Base-by-base conservation (phyloP, 2,797 vertebrate genomes). In the Meda fulgida region DNA sequence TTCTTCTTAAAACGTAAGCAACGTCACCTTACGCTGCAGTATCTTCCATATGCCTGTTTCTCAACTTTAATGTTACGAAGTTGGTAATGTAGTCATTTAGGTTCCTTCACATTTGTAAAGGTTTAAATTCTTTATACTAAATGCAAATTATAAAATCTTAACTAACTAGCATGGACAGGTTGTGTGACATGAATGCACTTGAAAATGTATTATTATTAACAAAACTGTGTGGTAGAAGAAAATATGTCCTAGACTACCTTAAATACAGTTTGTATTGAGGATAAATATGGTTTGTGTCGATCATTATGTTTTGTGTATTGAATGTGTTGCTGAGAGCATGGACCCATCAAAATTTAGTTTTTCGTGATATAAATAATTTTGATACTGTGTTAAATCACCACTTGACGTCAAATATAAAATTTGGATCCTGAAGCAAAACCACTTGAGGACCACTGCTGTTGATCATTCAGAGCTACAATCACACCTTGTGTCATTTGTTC, bases 1-100 rank as follows among this genome's bases (percentile, higher is more conserved):
- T 66, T 55, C 78, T 55, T 16, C 71, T 60, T 51, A 80, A 84
- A 80, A 84, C 31, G 36, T 86, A 66, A 79, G 21, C 58, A 80
- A 60, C 34, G 46, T 76, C 38, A n/a, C 40, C 63, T 69, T 48
- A 21, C 29, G 11, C 72, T 51, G 40, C 29, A 19, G 58, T 65
- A 13, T 76, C 31, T 48, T 73, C 55, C 4, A 1, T 29, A 40
- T 14, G 48, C 48, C 26, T 55, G 58, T 46, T 65, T 38, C 40
- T 66, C 7, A 75, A 29, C 23, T 53, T 83, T 48, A 11, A 81
- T 31, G 67, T 51, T 16, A 36, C 13, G 16, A 48, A 51, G 23
- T 26, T 65, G 58, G 16, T 60, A 4, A 71, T 71, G 21, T 70
- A 10, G 13, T 40, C 29, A 70, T n/a, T 81, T 7, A 43, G 26